Conservation (phyloP, 2,888 invertebrate species). For the Gastrophysa polygoni region DNA sequence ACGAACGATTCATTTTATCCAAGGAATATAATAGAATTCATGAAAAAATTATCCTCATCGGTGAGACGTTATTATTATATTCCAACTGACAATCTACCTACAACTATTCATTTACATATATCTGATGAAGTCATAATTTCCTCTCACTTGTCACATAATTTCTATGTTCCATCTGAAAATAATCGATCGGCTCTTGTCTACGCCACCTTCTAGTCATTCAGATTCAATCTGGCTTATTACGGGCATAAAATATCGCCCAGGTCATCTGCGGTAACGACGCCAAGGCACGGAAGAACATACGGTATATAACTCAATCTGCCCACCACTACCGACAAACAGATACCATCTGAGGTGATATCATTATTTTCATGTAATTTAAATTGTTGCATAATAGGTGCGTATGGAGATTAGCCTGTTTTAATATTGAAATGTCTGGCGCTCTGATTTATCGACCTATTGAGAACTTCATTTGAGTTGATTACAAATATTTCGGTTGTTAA, state of each 20-base stretch:
- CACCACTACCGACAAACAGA: slow-evolving; percentile 49
- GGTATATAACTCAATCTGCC: slow-evolving; percentile 50
- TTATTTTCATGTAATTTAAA: slow-evolving; percentile 54
- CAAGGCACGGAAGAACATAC: slow-evolving; percentile 48
- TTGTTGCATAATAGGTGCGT: slow-evolving; percentile 51
- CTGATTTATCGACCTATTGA: slow-evolving; percentile 47
- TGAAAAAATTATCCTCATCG: too few species aligned
- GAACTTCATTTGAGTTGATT: slow-evolving; percentile 48
- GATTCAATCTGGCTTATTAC: slow-evolving; percentile 53
- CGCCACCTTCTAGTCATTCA: slow-evolving; percentile 49
- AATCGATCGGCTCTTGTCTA: slow-evolving; percentile 45
- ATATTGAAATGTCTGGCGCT: slow-evolving; percentile 43
- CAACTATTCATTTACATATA: neutral
- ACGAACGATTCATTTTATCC: too few species aligned
- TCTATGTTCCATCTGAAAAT: slow-evolving; percentile 40
- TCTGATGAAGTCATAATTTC: slow-evolving; percentile 40
- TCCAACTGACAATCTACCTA: neutral
- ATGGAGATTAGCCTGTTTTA: slow-evolving; percentile 52
- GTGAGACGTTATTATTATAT: neutral
- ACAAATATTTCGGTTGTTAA: slow-evolving; percentile 38
- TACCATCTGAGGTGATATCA: slow-evolving; percentile 48
- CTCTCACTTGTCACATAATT: slow-evolving; percentile 40
- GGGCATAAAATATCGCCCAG: slow-evolving; percentile 51
- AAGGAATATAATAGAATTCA: too few species aligned
- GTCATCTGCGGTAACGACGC: slow-evolving; percentile 50